Evolutionary conservation across 2,888 invertebrate genomes (phyloP).

Genomic region (Drosophila birchii): DNA sequence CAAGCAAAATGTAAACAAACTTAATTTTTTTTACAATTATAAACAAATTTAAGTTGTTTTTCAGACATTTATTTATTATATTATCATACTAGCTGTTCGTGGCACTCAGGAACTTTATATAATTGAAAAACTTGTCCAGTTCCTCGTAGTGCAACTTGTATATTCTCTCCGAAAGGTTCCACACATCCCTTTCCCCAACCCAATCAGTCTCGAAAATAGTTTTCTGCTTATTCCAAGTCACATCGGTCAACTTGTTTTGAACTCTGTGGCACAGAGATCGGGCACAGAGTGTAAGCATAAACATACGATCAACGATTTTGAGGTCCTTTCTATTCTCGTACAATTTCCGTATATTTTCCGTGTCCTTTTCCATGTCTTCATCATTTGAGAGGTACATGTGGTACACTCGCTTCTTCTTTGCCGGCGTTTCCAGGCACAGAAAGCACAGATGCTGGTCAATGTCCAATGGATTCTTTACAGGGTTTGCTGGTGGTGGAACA

Average conservation of each 20-base stretch:
- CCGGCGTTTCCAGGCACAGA: neutral
- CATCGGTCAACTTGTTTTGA: constrained; percentile 25
- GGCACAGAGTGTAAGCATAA: constrained; percentile 16
- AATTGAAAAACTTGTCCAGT: constrained; percentile 36
- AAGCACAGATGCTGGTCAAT: constrained; percentile 1
- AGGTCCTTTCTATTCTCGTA: constrained; percentile 34
- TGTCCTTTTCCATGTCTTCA: constrained; percentile 8
- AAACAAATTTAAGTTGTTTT: neutral
- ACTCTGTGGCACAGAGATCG: constrained; percentile 20
- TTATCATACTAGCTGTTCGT: neutral
- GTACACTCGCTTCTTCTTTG: constrained; percentile 6
- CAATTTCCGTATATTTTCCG: neutral
- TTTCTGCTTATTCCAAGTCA: constrained; percentile 41
- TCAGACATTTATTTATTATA: neutral
- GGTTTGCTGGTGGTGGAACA: neutral
- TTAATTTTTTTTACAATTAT: neutral
- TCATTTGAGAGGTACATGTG: constrained; percentile 37
- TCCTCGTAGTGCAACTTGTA: constrained; percentile 1
- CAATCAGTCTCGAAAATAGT: constrained; percentile 33
- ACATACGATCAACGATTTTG: neutral
- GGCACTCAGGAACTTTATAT: constrained; percentile 34
- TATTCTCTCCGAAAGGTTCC: neutral
- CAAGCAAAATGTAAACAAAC: neutral
- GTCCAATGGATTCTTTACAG: neutral
- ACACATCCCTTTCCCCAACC: constrained; percentile 8